Conservation (phyloP, 2,888 invertebrate species). For the Sphaerolaimus hirsutus region DNA sequence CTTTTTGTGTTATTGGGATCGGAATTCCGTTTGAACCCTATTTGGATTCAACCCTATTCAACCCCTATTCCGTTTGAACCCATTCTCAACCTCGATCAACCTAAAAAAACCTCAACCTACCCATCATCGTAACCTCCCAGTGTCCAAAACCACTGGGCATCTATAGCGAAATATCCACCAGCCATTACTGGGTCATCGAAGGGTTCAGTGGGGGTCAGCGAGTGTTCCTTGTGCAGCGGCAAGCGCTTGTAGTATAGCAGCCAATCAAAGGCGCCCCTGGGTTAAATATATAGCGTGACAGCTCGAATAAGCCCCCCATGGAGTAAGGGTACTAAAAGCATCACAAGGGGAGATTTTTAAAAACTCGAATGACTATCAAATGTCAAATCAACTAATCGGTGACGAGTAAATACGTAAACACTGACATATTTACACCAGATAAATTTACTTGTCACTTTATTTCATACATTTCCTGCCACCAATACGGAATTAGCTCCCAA, state of each 20-base stretch:
- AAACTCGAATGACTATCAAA: neutral
- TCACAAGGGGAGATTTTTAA: too few relatives aligned
- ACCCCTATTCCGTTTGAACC: too few relatives aligned
- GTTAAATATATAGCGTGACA: too few relatives aligned
- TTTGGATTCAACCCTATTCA: too few relatives aligned
- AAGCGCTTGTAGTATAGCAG: conserved; percentile 73
- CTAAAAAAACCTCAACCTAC: neutral
- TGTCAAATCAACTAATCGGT: neutral
- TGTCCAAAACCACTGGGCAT: conserved; percentile 67
- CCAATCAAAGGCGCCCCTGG: conserved; percentile 77
- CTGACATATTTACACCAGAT: too few relatives aligned
- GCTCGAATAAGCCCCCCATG: too few relatives aligned
- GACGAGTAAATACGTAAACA: neutral
- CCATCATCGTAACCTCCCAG: conserved; percentile 60
- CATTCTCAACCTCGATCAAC: neutral
- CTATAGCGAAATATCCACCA: conserved; percentile 75
- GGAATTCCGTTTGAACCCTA: too few relatives aligned
- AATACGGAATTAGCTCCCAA: too few relatives aligned
- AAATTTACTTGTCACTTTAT: too few relatives aligned
- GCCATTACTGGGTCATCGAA: conserved; percentile 82
- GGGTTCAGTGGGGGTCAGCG: conserved; percentile 44
- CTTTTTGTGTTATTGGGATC: too few relatives aligned
- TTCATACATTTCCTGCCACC: too few relatives aligned
- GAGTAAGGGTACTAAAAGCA: too few relatives aligned
- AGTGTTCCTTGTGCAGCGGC: conserved; percentile 37